phyloP scores from a whole-genome alignment of 2,113 vertebrate species.

The Antechinus stuartii region DNA sequence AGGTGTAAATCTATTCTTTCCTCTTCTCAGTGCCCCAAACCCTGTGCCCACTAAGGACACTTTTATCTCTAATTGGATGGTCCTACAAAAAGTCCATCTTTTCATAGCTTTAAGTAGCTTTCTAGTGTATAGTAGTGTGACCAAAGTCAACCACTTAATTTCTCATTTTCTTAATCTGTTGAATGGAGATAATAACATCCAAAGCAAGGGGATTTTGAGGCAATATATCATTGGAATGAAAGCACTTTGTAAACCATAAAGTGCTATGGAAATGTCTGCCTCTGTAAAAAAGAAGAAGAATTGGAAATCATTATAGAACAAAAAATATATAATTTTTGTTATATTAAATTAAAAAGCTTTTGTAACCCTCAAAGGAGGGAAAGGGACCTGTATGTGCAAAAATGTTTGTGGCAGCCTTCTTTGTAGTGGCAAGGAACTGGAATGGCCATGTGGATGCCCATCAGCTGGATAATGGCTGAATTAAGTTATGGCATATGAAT shows the following conservation, averaged over 20 bases:
- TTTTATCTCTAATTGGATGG: not conserved
- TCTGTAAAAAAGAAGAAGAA: not conserved
- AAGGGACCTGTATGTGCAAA: no score
- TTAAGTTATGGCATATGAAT: no score
- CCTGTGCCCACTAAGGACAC: not conserved
- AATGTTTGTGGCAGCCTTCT: no score
- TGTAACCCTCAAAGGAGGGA: no score
- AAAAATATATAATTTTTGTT: no score
- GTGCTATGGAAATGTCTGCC: not conserved
- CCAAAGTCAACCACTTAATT: not conserved
- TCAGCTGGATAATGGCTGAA: no score
- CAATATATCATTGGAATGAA: not conserved
- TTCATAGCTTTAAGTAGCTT: not conserved
- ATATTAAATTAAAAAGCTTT: no score
- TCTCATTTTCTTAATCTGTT: not conserved
- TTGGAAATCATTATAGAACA: no score
- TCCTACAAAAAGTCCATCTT: not conserved
- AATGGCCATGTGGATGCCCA: no score
- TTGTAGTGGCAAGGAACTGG: no score
- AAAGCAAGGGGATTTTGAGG: not conserved
- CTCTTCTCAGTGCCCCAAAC: no score
- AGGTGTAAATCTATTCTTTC: not conserved
- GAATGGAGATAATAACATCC: not conserved
- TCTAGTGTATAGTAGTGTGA: not conserved
- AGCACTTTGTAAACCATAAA: not conserved